Evolutionary conservation across 2,888 invertebrate genomes (phyloP).

Genomic region (Lasioglossum morio): DNA sequence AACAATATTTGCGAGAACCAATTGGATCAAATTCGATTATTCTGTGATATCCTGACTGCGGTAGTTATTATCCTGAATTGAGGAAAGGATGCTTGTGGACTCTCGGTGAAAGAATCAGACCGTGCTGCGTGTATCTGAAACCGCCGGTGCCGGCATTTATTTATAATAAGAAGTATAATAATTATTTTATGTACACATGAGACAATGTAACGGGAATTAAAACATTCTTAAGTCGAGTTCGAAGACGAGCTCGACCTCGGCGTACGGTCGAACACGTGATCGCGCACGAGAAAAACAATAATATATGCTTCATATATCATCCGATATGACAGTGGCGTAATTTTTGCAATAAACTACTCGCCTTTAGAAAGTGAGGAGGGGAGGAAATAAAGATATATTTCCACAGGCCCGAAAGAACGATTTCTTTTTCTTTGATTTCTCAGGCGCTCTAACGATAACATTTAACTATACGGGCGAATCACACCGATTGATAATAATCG

Average conservation of each 20-base stretch:
- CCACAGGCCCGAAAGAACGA: neutral
- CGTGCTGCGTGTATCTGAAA: conserved; percentile 67
- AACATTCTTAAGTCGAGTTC: conserved; percentile 74
- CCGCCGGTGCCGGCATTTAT: conserved; percentile 79
- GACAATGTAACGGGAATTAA: conserved; percentile 81
- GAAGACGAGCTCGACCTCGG: conserved; percentile 31
- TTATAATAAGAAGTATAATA: conserved; percentile 82
- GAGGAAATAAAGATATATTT: neutral
- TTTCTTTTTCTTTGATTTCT: neutral
- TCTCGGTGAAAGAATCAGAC: conserved; percentile 13
- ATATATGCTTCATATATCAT: conserved; percentile 62
- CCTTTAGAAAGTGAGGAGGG: neutral
- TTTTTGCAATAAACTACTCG: conserved; percentile 31
- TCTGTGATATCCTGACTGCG: neutral
- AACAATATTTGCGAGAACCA: neutral
- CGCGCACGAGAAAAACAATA: conserved; percentile 71
- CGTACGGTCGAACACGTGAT: conserved; percentile 56
- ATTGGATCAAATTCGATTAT: neutral
- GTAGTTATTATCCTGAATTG: no score
- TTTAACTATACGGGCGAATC: neutral
- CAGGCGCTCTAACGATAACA: neutral
- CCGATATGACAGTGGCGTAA: conserved; percentile 63
- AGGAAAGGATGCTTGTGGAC: conserved; percentile 12
- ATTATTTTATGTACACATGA: conserved; percentile 82
- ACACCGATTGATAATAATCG: neutral